Evolutionary conservation across 2,888 invertebrate species (phyloP).

Genomic region (Philereme transversata): DNA sequence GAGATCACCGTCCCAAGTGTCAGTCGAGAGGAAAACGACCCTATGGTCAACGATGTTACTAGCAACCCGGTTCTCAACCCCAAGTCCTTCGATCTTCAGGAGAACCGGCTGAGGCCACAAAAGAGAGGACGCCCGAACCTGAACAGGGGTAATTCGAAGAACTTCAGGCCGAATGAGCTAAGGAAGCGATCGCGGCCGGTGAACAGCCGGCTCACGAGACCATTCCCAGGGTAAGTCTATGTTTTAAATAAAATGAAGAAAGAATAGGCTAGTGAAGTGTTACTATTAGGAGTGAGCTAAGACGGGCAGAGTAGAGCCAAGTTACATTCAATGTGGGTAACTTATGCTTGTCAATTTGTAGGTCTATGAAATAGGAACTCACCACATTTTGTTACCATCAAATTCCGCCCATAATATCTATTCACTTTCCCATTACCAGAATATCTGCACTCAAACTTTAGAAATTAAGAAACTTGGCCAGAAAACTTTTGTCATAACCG

Average conservation of each 20-base stretch:
- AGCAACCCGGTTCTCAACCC: constrained; percentile 60
- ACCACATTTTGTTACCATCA: neutral
- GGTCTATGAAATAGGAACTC: too few species aligned
- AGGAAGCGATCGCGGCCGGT: constrained; percentile 59
- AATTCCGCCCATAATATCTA: neutral
- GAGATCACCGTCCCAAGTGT: constrained; percentile 79
- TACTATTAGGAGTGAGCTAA: too few species aligned
- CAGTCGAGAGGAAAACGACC: constrained; percentile 67
- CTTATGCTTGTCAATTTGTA: too few species aligned
- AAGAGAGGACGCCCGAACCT: constrained; percentile 36
- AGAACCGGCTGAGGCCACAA: constrained; percentile 41
- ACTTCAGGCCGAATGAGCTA: constrained; percentile 58
- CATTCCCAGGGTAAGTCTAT: constrained; percentile 72
- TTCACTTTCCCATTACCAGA: neutral
- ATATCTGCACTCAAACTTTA: constrained; percentile 15
- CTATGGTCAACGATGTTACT: constrained; percentile 65
- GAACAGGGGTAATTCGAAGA: constrained; percentile 46
- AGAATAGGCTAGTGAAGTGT: too few species aligned
- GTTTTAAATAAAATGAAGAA: too few species aligned
- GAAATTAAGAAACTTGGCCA: constrained; percentile 16
- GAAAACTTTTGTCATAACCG: constrained; percentile 42
- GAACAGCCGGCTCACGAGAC: constrained; percentile 64
- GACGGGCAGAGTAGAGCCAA: too few species aligned
- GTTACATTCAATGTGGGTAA: too few species aligned
- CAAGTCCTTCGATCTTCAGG: constrained; percentile 68